Base-by-base conservation (phyloP, 2,888 invertebrate genomes). In the Synanthedon tipuliformis region DNA sequence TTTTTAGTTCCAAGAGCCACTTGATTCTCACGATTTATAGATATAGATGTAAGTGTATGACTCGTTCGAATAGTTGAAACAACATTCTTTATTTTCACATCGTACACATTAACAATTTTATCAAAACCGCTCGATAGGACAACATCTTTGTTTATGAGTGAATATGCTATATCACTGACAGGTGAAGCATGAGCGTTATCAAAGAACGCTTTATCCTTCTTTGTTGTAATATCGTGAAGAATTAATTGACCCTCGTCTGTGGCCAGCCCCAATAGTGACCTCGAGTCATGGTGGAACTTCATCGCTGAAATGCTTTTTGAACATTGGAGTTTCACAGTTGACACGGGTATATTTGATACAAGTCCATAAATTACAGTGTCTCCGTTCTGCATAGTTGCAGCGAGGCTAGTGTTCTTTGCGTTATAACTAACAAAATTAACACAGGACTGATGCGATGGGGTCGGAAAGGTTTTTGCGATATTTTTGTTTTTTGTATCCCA, bases 51-150 rank as follows among this genome's bases (percentile, higher is more conserved):
- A 15, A 89, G 66, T 40, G 79, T 78, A 53, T 81, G 71, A 40
- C 79, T 65, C 7, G 88, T 83, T 57, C 68, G 73, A 40, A 81
- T 73, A 4, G 84, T 79, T 12, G 84, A 79, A n/a, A 88, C 84
- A 52, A 83, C 71, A 69, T 76, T 80, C 62, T 84, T 81, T 52
- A 82, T 64, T 64, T 85, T 72, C n/a, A 88, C 72, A 68, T 91
- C 90, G 64, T 89, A 89, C 2, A 90, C 85, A 70, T 88, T 81
- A 69, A 90, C 84, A 51, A 86, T 78, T 62, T 89, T 87, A 66
- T 91, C 90, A 59, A 81, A 82, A 0, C 90, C 90, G 61, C 88
- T 75, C 1, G 90, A 89, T 4, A 89, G 65, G 68, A 90, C 71
- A 1, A 90, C 82, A 69, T 89, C 89, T 57, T 79, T 76, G 61